Percentiles rank a stretch among this genome's conserved stretches.
phyloP scores from a whole-genome alignment of 2,888 invertebrate genomes.

The Calameuta idolon region DNA sequence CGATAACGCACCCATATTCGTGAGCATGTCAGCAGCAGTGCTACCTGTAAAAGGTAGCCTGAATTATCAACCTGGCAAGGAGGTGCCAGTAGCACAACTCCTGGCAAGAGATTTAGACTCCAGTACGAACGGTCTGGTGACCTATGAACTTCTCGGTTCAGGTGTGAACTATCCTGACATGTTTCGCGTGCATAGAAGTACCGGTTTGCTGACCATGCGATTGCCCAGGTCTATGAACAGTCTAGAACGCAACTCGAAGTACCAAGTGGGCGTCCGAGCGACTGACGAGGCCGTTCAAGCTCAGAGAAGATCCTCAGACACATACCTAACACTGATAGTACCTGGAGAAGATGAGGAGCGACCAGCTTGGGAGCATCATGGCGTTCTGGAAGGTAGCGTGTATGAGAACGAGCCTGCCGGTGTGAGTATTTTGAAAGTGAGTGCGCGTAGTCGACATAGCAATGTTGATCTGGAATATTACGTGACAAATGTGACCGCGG shows the following conservation, averaged over 20 bases:
- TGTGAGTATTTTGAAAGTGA: slow-evolving; percentile 85
- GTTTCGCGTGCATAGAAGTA: slow-evolving; percentile 84
- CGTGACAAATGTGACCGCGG: slow-evolving; percentile 85
- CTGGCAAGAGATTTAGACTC: slow-evolving; percentile 90
- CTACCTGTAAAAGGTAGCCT: slow-evolving; percentile 70
- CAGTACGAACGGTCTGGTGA: slow-evolving; percentile 91
- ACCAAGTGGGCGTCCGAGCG: slow-evolving; percentile 87
- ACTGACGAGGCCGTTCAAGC: slow-evolving; percentile 93
- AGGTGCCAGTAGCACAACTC: slow-evolving; percentile 79
- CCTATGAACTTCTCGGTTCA: slow-evolving; percentile 82
- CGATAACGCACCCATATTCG: slow-evolving; percentile 91
- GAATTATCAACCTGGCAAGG: slow-evolving; percentile 68
- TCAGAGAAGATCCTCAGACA: slow-evolving; percentile 88
- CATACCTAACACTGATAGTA: slow-evolving; percentile 85
- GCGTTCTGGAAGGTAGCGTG: slow-evolving; percentile 80
- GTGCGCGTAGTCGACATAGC: slow-evolving; percentile 74
- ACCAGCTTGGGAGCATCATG: slow-evolving; percentile 64
- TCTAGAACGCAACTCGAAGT: slow-evolving; percentile 75
- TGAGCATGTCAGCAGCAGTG: slow-evolving; percentile 92
- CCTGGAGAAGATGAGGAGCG: slow-evolving; percentile 70
- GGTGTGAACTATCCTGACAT: slow-evolving; percentile 74
- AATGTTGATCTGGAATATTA: slow-evolving; percentile 86
- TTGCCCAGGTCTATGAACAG: slow-evolving; percentile 68
- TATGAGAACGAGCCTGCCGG: slow-evolving; percentile 91
- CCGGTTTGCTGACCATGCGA: slow-evolving; percentile 72